These are phyloP conservation scores for Apis florea DNA, from an alignment of 1,140 invertebrate genomes.

Conservation along the genomic window DNA sequence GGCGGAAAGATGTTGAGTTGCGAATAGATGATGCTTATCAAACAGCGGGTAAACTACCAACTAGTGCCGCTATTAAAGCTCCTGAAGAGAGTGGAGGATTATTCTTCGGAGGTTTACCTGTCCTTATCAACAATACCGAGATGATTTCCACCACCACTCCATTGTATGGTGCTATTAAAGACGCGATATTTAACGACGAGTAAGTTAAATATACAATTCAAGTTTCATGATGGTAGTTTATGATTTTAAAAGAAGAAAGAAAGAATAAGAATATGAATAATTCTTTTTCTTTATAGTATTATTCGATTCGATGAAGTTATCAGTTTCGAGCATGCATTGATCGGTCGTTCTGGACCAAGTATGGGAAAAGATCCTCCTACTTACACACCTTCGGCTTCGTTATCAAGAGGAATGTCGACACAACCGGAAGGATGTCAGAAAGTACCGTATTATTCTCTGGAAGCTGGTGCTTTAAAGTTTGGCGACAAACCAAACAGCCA, in stretches of 20 bases:
- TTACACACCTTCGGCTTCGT: constrained; percentile 71
- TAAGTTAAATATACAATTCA: constrained; percentile 75
- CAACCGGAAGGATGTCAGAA: constrained; percentile 82
- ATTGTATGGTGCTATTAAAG: constrained; percentile 88
- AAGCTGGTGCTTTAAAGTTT: constrained; percentile 91
- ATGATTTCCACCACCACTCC: constrained; percentile 81
- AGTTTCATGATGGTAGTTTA: too few species aligned
- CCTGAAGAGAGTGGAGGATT: constrained; percentile 79
- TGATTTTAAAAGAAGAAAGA: not conserved
- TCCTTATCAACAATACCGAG: constrained; percentile 80
- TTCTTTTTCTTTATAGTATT: constrained; percentile 76
- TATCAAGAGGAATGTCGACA: constrained; percentile 76
- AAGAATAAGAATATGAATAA: not conserved
- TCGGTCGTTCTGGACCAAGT: constrained; percentile 84
- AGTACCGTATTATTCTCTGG: constrained; percentile 87
- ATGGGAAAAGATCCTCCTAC: constrained; percentile 81
- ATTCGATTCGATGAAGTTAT: constrained; percentile 85
- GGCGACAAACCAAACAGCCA: constrained; percentile 90
- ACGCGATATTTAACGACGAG: constrained; percentile 90
- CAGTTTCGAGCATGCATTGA: constrained; percentile 85
- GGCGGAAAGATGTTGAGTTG: constrained; percentile 80
- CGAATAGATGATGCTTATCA: constrained; percentile 85
- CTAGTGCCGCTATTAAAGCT: constrained; percentile 79
- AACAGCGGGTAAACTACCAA: constrained; percentile 78
- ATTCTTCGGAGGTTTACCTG: constrained; percentile 85